Evolutionary conservation across 2,888 invertebrate species (phyloP), one percentile per base, ranked within the genome.

Genomic region (Drosophila kanekoi): DNA sequence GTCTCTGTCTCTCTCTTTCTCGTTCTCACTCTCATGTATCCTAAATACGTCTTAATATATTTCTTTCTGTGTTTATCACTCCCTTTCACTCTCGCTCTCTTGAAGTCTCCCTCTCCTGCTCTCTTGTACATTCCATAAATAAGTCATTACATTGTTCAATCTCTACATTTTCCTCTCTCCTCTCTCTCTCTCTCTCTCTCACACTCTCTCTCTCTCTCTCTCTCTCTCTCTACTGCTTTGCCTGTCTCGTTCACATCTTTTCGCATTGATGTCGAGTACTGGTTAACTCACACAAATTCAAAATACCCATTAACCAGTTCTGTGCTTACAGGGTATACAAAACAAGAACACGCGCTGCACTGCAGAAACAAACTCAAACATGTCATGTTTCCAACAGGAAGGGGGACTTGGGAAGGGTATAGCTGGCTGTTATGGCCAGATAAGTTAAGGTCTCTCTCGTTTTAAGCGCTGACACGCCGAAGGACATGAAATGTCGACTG

Each of bases 401-500:
- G 38, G 38, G 14, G 9, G 16, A 32, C 16, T 32, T n/a, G 18
- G 23, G 4, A 37, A 14, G 14, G 41, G 48, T 35, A 4, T 16
- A 37, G 23, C 9, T 4, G 20, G 20, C 37, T 37, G 35, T 51
- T 66, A 51, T 59, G 58, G 73, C 18, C 32, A 47, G 59, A 73
- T 73, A 67, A 60, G 47, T 67, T 56, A 67, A 72, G 72, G 60
- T 53, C 67, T 67, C 59, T 20, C 40, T 41, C 51, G 23, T 48
- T 37, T 47, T 47, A 23, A 49, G 32, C 13, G 16, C 43, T 52
- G 67, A 67, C 67, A 53, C 41, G 47, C 13, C 56, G 77, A 76
- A 72, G 74, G 74, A 74, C 77, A 76, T 57, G 23, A 64, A 57
- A 54, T 45, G 32, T 51, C 60, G 38, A 48, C 51, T 44, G 38